Evolutionary conservation across 2,113 vertebrate species (phyloP), one percentile per base, ranked within the genome.

Genomic region (Cyprinus carpio): DNA sequence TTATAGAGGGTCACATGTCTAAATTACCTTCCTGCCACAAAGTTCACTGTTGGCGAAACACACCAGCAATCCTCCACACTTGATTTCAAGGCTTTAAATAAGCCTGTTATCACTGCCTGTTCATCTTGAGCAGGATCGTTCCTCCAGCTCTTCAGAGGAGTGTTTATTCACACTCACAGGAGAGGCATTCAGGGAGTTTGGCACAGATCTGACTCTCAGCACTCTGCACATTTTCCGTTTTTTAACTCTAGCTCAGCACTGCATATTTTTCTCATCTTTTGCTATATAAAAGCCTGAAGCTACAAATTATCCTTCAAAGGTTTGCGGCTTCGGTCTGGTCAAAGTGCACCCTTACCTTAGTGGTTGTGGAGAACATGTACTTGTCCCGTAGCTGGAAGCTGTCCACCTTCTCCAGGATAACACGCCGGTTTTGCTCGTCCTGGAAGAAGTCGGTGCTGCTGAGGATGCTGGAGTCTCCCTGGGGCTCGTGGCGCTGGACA

Each of bases 391-490:
- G 95, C 92, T 99, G 97, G 90, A 99, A 99, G 89, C 97, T 98
- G 74, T 96, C 95, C 0, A 96, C 96, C 0, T 96, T 96, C 82
- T 99, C 97, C 86, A 99, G 93, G 89, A 99, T 93, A 3, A 99
- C 86, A 2, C 92, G 95, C 84, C 95, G 96, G 88, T 97, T 97
- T 89, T 96, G 95, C 18, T 94, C 93, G 54, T 95, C 97, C 92
- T 99, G 97, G 91, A 98, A 99, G 94, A 98, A 99, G 91, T 99
- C 98, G 0, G 95, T 97, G 91, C 97, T 99, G 91, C 96, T 96
- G 85, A 99, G 92, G 67, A 99, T 82, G 0, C 95, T 98, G 0
- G 97, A 98, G 27, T 94, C 92, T 0, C 96, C 96, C 0, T 95
- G 96, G 3, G 98, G 98, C 86, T 99, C 97, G 0, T 97, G 96